A percentile compares a stretch with the other conserved stretches of the same genome.
These are phyloP conservation scores for Neodiprion lecontei DNA, from an alignment of 1,140 invertebrate species.

Conservation along the genomic window DNA sequence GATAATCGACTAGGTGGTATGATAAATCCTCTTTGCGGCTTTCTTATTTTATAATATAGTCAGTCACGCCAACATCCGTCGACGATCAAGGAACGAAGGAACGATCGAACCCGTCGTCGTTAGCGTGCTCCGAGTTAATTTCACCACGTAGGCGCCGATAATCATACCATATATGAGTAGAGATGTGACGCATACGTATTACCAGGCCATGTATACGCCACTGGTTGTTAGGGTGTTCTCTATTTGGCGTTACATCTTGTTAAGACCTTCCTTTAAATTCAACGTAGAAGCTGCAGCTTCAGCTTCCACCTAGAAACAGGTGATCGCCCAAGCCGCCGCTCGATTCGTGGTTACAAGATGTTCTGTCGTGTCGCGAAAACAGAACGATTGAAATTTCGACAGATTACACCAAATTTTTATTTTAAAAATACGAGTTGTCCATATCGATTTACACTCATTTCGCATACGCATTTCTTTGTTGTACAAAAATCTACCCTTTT, in stretches of 20 bases:
- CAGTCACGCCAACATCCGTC: conserved; percentile 6
- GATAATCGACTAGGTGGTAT: not conserved
- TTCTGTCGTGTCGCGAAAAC: no score
- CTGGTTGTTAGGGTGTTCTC: not conserved
- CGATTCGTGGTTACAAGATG: no score
- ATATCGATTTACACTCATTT: no score
- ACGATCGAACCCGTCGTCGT: no score
- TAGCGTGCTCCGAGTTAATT: not conserved
- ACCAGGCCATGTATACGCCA: not conserved
- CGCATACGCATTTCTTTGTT: no score
- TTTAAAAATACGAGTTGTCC: no score
- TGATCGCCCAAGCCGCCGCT: no score
- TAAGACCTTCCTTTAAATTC: not conserved
- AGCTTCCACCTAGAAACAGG: no score
- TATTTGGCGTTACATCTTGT: not conserved
- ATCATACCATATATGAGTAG: not conserved
- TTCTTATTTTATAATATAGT: not conserved
- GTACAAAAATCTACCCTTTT: no score
- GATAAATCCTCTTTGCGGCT: not conserved
- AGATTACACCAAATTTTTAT: no score
- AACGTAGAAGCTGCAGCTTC: no score
- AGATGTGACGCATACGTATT: not conserved
- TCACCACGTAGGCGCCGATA: not conserved
- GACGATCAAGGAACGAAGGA: not conserved
- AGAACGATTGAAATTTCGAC: no score